Percentiles rank a stretch among this genome's conserved stretches.
phyloP scores from a whole-genome alignment of 2,888 invertebrate species.

The Cataglyphis livida region DNA sequence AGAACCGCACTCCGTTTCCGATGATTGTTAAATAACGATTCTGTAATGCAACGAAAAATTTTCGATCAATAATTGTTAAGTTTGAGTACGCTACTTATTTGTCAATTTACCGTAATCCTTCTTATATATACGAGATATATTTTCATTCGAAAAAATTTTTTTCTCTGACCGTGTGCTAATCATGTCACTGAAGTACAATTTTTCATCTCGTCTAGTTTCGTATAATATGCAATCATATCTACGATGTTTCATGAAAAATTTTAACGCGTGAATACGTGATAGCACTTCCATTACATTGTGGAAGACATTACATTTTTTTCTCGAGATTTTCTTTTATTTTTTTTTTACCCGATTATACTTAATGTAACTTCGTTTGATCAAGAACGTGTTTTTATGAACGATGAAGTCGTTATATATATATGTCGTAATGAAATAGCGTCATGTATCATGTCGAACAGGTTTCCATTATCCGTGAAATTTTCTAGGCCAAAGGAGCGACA shows the following conservation, averaged over 20 bases:
- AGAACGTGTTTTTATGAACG: slow-evolving; percentile 9
- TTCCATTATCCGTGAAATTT: slow-evolving; percentile 23
- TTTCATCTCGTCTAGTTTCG: slow-evolving; percentile 8
- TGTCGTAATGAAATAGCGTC: neutral
- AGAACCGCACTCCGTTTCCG: neutral
- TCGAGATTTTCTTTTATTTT: neutral
- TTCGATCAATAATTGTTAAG: neutral
- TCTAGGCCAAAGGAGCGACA: neutral
- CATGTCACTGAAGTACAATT: neutral
- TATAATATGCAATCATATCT: neutral
- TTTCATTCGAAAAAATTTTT: neutral
- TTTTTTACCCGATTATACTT: neutral
- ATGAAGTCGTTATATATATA: neutral
- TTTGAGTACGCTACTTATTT: slow-evolving; percentile 5
- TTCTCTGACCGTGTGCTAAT: neutral
- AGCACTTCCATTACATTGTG: slow-evolving; percentile 4
- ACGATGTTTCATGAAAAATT: slow-evolving; percentile 28
- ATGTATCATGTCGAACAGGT: slow-evolving; percentile 28
- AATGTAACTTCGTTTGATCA: slow-evolving; percentile 27
- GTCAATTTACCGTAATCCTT: slow-evolving; percentile 24
- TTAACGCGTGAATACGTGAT: neutral
- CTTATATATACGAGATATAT: neutral
- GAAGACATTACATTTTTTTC: neutral
- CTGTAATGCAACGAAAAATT: slow-evolving; percentile 13
- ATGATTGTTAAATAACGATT: slow-evolving; percentile 9